Evolutionary conservation across 2,888 invertebrate species (phyloP), one percentile per base, ranked within the genome.

Genomic region (Pherbina coryleti): DNA sequence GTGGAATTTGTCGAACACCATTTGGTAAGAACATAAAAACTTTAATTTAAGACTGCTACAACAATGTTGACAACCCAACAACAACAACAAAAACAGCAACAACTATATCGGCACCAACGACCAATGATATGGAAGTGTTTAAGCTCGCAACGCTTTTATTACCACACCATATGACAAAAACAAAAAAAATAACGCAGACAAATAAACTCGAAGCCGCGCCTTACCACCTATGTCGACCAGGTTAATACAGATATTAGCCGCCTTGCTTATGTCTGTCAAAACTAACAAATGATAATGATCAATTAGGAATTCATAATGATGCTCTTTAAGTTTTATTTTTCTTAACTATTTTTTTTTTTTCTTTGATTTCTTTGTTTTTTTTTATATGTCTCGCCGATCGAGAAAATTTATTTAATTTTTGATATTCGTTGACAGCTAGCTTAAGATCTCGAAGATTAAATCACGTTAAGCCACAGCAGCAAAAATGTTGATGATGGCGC

Each of bases 261-360:
- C 60, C 34, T 77, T 72, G 80, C 81, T 79, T 70, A 76, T 74
- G 67, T 57, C 76, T 79, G 80, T 80, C 79, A 82, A 80, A 79
- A 79, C 79, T 77, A 80, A 81, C 75, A 81, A 79, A 78, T 82
- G 83, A 83, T 86, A 83, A 84, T 84, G 84, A 86, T 85, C 84
- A 85, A 84, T 86, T 85, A 86, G 84, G 85, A 84, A 86, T 86
- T 85, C 84, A 84, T 83, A 83, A 82, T 81, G 76, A 57, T 67
- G n/a, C 37, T 67, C 44, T 67, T 67, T 37, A 37, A 67, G 44
- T 67, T 67, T 67, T 37, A n/a, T 64, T 34, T 64, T 64, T n/a
- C 44, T 37, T 67, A 31, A 67, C 19, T 37, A 14, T 7, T 34
- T 37, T 19, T 19, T 37, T 37, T 44, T 67, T 37, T 19, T 19